A percentile compares a stretch with the other conserved stretches of the same genome.
Evolutionary conservation across 2,797 vertebrate genomes (phyloP).

Genomic region (Tenualosa ilisha): DNA sequence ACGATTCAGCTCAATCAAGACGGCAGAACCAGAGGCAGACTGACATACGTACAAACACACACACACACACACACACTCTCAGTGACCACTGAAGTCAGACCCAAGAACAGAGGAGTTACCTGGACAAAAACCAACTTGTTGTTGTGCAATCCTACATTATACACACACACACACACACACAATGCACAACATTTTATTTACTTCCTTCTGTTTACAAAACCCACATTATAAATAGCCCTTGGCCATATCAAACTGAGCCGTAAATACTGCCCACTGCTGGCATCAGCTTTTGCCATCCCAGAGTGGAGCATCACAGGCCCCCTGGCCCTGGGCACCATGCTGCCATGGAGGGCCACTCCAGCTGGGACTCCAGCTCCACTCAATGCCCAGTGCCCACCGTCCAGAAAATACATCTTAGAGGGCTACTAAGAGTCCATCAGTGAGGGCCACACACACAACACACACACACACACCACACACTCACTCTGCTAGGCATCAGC

Average conservation of each 20-base stretch:
- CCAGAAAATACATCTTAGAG: no score
- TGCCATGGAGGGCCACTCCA: neutral
- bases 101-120: constrained; percentile 24
- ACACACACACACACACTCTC: neutral
- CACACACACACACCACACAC: no score
- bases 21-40: neutral
- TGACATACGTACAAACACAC: no score
- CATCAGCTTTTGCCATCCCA: constrained; percentile 32
- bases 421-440: no score
- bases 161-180: neutral
- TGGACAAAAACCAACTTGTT: no score
- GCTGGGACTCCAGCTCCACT: no score
- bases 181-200: neutral
- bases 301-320: neutral
- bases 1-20: neutral
- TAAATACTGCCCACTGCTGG: neutral
- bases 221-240: neutral
- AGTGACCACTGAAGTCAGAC: neutral
- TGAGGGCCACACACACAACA: no score
- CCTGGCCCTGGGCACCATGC: neutral
- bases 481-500: constrained; percentile 1
- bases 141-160: neutral
- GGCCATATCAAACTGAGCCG: constrained; percentile 10
- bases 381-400: no score
- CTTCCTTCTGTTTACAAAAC: constrained; percentile 28